Evolutionary conservation across 2,888 invertebrate species (phyloP).

Genomic region (Caenorhabditis plicata): DNA sequence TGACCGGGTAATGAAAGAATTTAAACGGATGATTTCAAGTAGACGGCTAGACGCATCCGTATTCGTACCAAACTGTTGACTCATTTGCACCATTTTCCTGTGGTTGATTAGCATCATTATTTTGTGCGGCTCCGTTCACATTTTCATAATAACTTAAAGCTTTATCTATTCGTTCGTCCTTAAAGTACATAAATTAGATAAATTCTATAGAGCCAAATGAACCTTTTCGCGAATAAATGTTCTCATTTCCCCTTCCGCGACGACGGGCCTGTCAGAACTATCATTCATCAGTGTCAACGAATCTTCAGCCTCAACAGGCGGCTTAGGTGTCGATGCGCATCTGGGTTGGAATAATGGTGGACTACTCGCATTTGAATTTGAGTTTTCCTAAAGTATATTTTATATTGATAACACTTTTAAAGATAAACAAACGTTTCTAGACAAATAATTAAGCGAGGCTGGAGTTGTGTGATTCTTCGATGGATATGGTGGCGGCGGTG

Average conservation of each 20-base stretch:
- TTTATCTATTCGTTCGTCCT: constrained; percentile 47
- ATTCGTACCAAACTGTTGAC: constrained; percentile 52
- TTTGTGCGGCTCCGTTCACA: constrained; percentile 23
- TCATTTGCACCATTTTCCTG: constrained; percentile 27
- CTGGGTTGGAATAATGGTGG: constrained; percentile 13
- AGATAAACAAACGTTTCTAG: no score
- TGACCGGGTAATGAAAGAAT: background rate
- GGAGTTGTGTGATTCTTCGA: constrained; percentile 6
- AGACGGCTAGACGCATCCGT: constrained; percentile 45
- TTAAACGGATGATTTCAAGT: background rate
- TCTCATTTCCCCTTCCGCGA: constrained; percentile 45
- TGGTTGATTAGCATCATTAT: background rate
- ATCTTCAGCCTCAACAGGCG: background rate
- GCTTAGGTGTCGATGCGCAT: constrained; percentile 19
- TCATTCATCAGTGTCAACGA: constrained; percentile 5
- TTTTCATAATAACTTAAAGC: constrained; percentile 52
- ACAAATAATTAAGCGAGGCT: background rate
- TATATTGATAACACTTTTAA: no score
- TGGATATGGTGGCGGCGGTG: constrained; percentile 41
- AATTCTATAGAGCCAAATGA: no score
- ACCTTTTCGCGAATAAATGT: constrained; percentile 35
- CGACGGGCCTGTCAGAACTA: constrained; percentile 29
- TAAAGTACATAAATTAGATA: no score
- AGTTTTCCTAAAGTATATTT: background rate
- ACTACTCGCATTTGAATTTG: no score